Conservation (phyloP, 1,140 invertebrate genomes). For the Drosophila mauritiana region DNA sequence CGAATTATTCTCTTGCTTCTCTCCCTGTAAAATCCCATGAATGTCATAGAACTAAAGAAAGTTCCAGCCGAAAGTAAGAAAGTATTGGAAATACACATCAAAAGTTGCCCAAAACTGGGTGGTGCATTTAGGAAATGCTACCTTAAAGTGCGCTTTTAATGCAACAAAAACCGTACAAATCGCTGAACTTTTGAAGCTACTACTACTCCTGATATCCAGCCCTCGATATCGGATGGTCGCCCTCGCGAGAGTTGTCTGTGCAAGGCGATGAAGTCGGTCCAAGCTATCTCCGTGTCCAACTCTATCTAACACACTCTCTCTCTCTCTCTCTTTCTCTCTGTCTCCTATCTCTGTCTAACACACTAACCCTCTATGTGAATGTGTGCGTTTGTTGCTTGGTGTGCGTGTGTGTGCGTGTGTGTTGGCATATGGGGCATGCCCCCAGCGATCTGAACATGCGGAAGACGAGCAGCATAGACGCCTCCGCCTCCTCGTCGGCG, state of each 20-base stretch:
- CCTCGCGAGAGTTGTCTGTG: neutral
- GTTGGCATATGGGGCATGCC: conserved; percentile 12
- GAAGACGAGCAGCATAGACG: conserved; percentile 74
- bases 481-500: conserved; percentile 55
- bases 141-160: too few relatives aligned
- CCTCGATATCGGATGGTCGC: neutral
- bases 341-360: conserved; percentile 39
- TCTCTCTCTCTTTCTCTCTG: conserved; percentile 38
- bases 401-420: conserved; percentile 11
- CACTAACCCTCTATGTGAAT: conserved; percentile 33
- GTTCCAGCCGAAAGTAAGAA: too few relatives aligned
- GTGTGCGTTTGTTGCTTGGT: conserved; percentile 11
- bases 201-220: neutral
- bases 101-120: neutral
- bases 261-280: conserved; percentile 2
- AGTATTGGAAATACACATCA: too few relatives aligned
- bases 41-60: too few relatives aligned
- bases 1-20: neutral
- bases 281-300: conserved; percentile 47
- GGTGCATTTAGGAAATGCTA: too few relatives aligned
- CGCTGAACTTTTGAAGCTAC: neutral
- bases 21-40: too few relatives aligned
- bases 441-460: conserved; percentile 55
- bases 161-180: too few relatives aligned
- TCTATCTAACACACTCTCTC: conserved; percentile 69